phyloP scores from a whole-genome alignment of 35 echinoderm and acorn worm species.

The Lytechinus pictus region DNA sequence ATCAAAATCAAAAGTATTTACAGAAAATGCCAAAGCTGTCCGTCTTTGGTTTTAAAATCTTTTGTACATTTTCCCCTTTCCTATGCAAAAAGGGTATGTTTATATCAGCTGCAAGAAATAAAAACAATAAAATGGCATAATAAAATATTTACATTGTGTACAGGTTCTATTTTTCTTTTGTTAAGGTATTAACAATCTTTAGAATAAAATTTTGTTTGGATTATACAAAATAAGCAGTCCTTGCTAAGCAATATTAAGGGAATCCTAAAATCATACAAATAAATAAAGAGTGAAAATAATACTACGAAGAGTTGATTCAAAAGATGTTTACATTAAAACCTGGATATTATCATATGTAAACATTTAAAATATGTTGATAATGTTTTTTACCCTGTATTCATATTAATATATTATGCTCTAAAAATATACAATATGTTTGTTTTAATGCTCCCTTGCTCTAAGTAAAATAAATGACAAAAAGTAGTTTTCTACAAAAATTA shows the following conservation, averaged over 20 bases:
- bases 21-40: background rate
- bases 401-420: background rate
- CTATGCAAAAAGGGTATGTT: background rate
- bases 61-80: background rate
- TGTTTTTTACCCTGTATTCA: background rate
- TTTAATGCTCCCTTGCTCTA: background rate
- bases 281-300: background rate
- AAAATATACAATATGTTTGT: background rate
- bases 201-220: background rate
- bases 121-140: background rate
- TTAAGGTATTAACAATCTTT: background rate
- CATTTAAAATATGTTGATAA: background rate
- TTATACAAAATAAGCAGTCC: background rate
- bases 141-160: background rate
- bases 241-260: too few species aligned
- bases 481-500: too few species aligned
- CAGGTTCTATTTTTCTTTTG: background rate
- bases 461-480: too few species aligned
- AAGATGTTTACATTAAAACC: background rate
- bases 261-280: too few species aligned
- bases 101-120: constrained; percentile 16
- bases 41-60: background rate
- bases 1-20: background rate
- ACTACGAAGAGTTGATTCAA: background rate
- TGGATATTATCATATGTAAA: background rate